Evolutionary conservation across 2,888 invertebrate species (phyloP), one percentile per base, ranked within the genome.

Genomic region (Patella ulyssiponensis): DNA sequence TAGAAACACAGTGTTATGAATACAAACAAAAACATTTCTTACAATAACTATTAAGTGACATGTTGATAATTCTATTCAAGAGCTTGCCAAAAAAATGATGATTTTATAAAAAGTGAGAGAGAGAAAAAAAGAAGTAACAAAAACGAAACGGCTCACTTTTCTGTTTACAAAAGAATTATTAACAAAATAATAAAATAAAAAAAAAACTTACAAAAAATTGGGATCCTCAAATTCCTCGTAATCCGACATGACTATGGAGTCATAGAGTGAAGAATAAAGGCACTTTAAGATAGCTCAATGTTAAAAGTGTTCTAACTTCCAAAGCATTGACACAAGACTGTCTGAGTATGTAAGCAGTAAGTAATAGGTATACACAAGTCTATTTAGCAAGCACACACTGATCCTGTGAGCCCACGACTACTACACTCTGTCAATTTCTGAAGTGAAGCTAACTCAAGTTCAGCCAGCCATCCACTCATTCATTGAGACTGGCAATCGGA

Each of bases 191-290:
- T 2, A 23, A 64, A 64, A 58, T 58, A 23, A 20, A 4, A 64
- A 64, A 64, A 9, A 23, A 64, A 64, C 64, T 64, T 64, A 64
- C 64, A 64, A 64, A 15, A 64, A 64, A 23, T 64, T 64, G 23
- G 64, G 64, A 64, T 64, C 64, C 64, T 64, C 64, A 64, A 64
- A 64, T 64, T 64, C 64, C 64, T 64, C 64, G 64, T 64, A 64
- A 64, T 64, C 64, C 64, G 64, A 23, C 64, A 64, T 64, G 64
- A 64, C 64, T 64, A 44, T 64, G 12, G 11, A 64, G 64, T 64
- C 64, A 64, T 64, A 64, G 14, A 64, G 23, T 64, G 23, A 64
- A n/a, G 64, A 44, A 44, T 44, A 44, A 44, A 44, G 44, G 23
- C 64, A 64, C 64, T 64, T 64, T 23, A 64, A 64, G 23, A 64